Evolutionary conservation across 2,797 vertebrate species (phyloP), one percentile per base, ranked within the genome.

Genomic region (Spinus olivaceus): DNA sequence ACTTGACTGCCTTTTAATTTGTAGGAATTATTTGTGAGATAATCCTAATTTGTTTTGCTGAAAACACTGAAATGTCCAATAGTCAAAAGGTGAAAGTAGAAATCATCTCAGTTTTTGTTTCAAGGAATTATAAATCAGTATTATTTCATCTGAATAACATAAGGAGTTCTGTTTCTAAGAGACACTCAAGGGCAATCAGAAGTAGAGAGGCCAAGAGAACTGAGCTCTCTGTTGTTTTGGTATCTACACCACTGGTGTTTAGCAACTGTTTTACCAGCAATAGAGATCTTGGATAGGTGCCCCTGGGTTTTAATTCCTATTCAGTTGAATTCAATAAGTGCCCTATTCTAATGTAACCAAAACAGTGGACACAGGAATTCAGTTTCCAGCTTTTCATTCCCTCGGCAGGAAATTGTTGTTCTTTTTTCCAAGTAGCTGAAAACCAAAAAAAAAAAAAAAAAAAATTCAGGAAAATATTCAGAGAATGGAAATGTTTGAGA

Each of bases 371-470:
- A 4, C 42, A 54, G 54, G 57, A 92, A 85, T 77, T 86, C 60
- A 70, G 64, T 74, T 94, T 79, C n/a, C 56, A 92, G 47, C 37
- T 73, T 86, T 79, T 81, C 14, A 53, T 79, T 82, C 64, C 39
- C 56, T 73, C 12, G 0, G 22, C 33, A 80, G 86, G 74, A 84
- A 81, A 64, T 4, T 0, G 0, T 47, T 64, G 21, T 6, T 73
- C 33, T 78, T 88, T 82, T 74, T 69, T 41, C 33, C 41, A 70
- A 79, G 53, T 20, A 49, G 18, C 15, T 69, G 20, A 80, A 90
- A 73, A 64, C 6, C 50, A 46, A n/a, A 76, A 2, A 67, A 28
- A 27, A 32, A n/a, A 53, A 32, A 20, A 73, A 67, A 57, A 39
- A 39, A 39, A 39, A 15, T 61, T 19, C 50, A 73, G 27, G 15